Evolutionary conservation across 1,140 invertebrate genomes (phyloP), one percentile per base, ranked within the genome.

Genomic region (Aphelinus atriplicis): DNA sequence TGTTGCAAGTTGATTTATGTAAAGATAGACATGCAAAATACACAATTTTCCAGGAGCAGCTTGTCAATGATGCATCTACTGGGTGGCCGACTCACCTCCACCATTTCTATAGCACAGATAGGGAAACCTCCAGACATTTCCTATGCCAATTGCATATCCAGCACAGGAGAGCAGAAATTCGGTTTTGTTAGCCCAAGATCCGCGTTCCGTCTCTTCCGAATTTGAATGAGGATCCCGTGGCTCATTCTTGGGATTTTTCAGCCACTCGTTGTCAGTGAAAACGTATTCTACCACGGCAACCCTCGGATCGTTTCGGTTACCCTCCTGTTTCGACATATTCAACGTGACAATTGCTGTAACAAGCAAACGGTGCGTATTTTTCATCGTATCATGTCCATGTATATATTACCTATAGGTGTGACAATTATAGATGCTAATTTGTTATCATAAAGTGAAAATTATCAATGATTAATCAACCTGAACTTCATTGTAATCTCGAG

Each of bases 51-150:
- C 26, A 26, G 26, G 26, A 26, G 26, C 26, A 26, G 26, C 26
- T 26, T 26, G 26, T 26, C 26, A 26, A 26, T 26, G 26, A 26
- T 26, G 26, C 26, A 26, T 26, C 26, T 26, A 26, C 26, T 26
- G 26, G 26, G 26, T 26, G 26, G 26, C 26, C 26, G 26, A 26
- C 78, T 76, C 73, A 83, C 89, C 89, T 83, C 92, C 92, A 9
- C 92, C 91, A 84, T 92, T 92, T 73, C 90, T 89, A 83, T 92
- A 93, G 80, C 91, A 92, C 47, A 93, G 83, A 81, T 92, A 94
- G 2, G 93, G 93, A 86, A 94, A 94, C 75, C 93, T 87, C 93
- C 93, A 94, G 10, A 94, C 89, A 80, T 93, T 94, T 45, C 93
- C 93, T 57, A 94, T 90, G 5, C 93, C 94, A 45, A 95, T 92